Conservation (phyloP, 2,113 vertebrate genomes). For the Telmatochromis sp. region DNA sequence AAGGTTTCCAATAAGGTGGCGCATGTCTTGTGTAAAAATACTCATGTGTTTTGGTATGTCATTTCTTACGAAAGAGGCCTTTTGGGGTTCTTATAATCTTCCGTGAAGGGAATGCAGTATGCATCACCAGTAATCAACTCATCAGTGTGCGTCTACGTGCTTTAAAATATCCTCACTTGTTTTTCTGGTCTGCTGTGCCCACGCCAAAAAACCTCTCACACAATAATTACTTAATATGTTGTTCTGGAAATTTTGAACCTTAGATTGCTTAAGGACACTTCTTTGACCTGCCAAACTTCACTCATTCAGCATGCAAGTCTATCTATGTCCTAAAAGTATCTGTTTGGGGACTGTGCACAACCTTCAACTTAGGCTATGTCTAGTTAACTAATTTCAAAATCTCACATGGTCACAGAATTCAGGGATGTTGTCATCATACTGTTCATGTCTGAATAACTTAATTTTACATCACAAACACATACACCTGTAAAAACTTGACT, state of each 20-base stretch:
- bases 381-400: neutral
- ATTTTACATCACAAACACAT: neutral
- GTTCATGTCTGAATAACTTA: neutral
- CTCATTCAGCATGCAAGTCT: neutral
- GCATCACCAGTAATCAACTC: neutral
- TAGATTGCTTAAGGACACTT: neutral
- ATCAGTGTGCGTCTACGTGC: neutral
- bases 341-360: neutral
- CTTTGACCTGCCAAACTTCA: neutral
- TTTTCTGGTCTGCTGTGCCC: neutral
- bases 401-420: neutral
- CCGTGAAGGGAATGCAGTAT: neutral
- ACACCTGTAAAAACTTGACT: neutral
- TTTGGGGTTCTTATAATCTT: neutral
- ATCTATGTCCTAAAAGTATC: neutral
- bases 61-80: neutral
- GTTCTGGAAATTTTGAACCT: neutral
- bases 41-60: neutral
- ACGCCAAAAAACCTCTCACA: neutral
- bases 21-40: neutral
- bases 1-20: neutral
- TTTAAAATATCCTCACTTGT: neutral
- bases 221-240: neutral
- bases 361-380: neutral
- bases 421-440: neutral